Percentiles rank a stretch among this genome's conserved stretches.
phyloP scores from a whole-genome alignment of 2,113 vertebrate species.

The Naja naja region DNA sequence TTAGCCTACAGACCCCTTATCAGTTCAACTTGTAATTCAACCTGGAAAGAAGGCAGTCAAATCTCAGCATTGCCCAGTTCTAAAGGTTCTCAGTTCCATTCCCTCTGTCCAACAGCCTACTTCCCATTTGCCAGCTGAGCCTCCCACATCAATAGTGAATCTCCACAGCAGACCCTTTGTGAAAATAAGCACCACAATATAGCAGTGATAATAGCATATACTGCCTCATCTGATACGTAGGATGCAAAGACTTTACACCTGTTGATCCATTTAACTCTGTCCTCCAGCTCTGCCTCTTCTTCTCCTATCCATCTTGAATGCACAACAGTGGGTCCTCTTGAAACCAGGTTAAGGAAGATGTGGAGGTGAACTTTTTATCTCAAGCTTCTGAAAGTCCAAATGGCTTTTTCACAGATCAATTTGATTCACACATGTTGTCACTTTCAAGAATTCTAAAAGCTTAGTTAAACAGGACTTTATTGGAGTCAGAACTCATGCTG shows the following conservation, averaged over 20 bases:
- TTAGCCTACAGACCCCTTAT: too few relatives aligned
- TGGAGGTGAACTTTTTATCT: not conserved
- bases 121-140: not conserved
- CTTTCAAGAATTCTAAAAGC: not conserved
- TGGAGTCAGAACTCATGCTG: not conserved
- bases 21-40: not conserved
- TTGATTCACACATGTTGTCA: not conserved
- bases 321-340: not conserved
- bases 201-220: too few relatives aligned
- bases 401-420: not conserved
- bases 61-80: not conserved
- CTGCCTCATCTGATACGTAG: too few relatives aligned
- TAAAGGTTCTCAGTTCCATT: not conserved
- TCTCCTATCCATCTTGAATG: too few relatives aligned
- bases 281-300: too few relatives aligned
- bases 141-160: not conserved
- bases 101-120: not conserved
- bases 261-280: too few relatives aligned
- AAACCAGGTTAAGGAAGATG: not conserved
- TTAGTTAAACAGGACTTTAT: not conserved
- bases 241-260: too few relatives aligned
- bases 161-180: not conserved
- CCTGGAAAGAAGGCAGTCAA: not conserved
- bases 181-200: not conserved
- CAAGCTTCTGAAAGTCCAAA: not conserved